Evolutionary conservation across 2,797 vertebrate species (phyloP), one percentile per base, ranked within the genome.

Genomic region (Salarias fasciatus): DNA sequence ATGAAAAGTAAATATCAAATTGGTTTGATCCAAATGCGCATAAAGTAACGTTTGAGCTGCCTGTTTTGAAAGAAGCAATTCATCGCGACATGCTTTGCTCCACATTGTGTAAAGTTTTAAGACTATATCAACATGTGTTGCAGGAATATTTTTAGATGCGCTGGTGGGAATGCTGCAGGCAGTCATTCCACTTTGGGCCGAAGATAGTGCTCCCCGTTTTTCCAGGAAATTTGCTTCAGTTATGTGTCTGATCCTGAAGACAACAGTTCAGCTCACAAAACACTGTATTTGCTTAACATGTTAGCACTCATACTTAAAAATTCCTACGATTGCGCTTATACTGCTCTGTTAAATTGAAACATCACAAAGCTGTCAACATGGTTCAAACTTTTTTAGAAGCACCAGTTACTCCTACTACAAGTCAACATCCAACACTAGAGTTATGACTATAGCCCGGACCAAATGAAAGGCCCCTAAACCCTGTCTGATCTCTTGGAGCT

Each of bases 401-500:
- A 33, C 3, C 14, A 41, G 42, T 1, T 28, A 24, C 13, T 40
- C 43, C 30, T 44, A 24, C 37, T 43, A 28, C 36, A 40, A 13
- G 6, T 38, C 7, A 6, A 13, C 2, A 38, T 49, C 43, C 10
- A 36, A 14, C 28, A 10, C 10, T 50, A 3, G 8, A 10, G 51
- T 40, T 53, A 15, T 69, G 18, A 2, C 41, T 37, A 48, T 12
- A 52, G 36, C 50, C 51, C 53, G 61, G 42, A 47, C 38, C 67
- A 31, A 42, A 55, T 6, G 48, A 35, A 59, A 50, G 42, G 29
- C 35, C 65, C 52, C 50, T 81, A 84, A 88, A 86, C 53, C 79
- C 72, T 61, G 70, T 85, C 79, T 87, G 70, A 86, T 85, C 80
- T 80, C 62, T 6, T 8, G 64, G 53, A 87, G 77, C 72, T 24